Evolutionary conservation across 2,113 vertebrate genomes (phyloP).

Genomic region (Tachuris rubrigastra): DNA sequence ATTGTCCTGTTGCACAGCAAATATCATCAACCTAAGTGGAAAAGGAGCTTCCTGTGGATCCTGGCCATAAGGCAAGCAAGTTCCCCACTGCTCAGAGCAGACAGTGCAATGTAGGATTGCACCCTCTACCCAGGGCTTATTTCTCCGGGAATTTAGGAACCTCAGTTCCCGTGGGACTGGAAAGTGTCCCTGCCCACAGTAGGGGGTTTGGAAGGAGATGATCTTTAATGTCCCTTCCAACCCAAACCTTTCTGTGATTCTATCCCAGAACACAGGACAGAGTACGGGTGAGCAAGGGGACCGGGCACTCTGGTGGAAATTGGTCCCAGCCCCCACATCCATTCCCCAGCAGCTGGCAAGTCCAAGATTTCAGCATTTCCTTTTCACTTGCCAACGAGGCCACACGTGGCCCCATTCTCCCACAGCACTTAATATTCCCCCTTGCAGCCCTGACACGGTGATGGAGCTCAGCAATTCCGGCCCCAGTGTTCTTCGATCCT

Average conservation of each 20-base stretch:
- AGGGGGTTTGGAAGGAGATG: neutral
- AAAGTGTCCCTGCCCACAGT: neutral
- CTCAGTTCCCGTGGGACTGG: neutral
- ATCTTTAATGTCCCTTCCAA: neutral
- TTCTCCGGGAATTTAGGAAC: neutral
- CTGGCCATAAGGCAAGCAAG: neutral
- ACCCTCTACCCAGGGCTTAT: neutral
- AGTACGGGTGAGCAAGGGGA: neutral
- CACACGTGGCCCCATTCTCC: rapidly evolving
- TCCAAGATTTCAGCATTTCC: neutral
- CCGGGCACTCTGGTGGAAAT: rapidly evolving
- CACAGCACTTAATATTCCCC: neutral
- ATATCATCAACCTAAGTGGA: neutral
- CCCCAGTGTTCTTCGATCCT: neutral
- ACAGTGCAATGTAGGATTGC: neutral
- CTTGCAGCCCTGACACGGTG: neutral
- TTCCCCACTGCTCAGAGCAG: neutral
- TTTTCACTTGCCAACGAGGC: neutral
- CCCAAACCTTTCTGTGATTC: neutral
- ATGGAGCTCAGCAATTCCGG: neutral
- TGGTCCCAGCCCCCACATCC: rapidly evolving
- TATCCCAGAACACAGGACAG: no score
- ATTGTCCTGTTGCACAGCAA: neutral
- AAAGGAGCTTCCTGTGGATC: neutral
- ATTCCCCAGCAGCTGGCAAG: neutral